Evolutionary conservation across 2,113 vertebrate genomes (phyloP), one percentile per base, ranked within the genome.

Genomic region (Equus quagga): DNA sequence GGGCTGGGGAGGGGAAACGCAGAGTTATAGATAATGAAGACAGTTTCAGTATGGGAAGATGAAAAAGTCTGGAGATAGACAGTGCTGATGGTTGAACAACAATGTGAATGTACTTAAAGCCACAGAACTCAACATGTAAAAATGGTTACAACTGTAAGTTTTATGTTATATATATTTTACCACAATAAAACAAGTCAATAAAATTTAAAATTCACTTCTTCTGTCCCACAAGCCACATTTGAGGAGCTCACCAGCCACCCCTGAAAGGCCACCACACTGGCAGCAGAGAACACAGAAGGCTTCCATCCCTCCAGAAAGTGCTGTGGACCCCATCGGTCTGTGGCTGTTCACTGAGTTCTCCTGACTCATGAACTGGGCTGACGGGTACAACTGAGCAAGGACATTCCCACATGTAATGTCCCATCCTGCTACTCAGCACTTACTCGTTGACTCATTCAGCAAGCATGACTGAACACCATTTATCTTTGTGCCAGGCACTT

Each of bases 181-280:
- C 14, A 86, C 46, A 67, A 5, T n/a, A n/a, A 41, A 31, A 15
- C 18, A 60, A 19, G 46, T 11, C 2, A 41, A 31, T 6, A 9
- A 72, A n/a, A 82, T 3, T 49, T 36, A 10, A 33, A 58, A 19
- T 14, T n/a, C 28, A 4, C 4, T 15, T 46, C 21, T 46, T 49
- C 41, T 0, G 23, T 19, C 65, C 41, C 28, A 44, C 51, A 3
- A n/a, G 76, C 28, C 51, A 13, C 65, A 41, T 23, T 36, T 56
- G n/a, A 23, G 36, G 49, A 0, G n/a, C 10, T 69, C 19, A 23
- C 8, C 4, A 46, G 62, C 24, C 76, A 54, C 26, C 21, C 26
- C 0, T 0, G 49, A 17, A 12, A 7, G 0, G 18, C 49, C 28
- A 11, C 23, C 65, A 12, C 2, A 9, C 0, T 36, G 9, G 28